Evolutionary conservation across 2,888 invertebrate genomes (phyloP).

Genomic region (Lasioglossum morio): DNA sequence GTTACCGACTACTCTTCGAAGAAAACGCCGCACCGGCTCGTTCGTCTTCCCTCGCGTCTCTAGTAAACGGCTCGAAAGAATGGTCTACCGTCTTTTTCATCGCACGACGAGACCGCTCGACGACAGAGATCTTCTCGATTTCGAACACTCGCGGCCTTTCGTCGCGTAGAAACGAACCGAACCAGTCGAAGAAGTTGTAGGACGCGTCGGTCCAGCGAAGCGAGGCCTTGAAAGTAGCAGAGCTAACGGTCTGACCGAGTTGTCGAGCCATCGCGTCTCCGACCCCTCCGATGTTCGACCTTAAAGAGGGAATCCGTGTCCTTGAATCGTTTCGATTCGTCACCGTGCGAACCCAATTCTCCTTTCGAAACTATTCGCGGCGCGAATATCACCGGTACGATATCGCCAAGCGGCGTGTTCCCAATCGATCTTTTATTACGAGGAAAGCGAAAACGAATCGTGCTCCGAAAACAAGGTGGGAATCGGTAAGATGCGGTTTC

Average conservation of each 20-base stretch:
- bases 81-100: not conserved
- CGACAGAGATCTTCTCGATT: not conserved
- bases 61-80: not conserved
- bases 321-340: conserved; percentile 71
- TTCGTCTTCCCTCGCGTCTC: not conserved
- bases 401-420: not conserved
- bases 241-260: conserved; percentile 81
- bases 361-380: conserved; percentile 42
- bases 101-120: conserved; percentile 4
- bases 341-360: conserved; percentile 50
- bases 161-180: not conserved
- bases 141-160: not conserved
- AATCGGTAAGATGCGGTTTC: not conserved
- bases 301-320: conserved; percentile 71
- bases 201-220: conserved; percentile 48
- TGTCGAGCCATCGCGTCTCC: conserved; percentile 64
- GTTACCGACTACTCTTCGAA: conserved; percentile 70
- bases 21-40: conserved; percentile 44
- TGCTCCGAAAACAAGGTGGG: not conserved
- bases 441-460: conserved; percentile 11
- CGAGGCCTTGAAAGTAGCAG: conserved; percentile 61
- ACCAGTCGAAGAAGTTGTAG: conserved; percentile 34
- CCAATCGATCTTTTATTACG: not conserved
- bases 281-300: conserved; percentile 63
- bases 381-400: not conserved